A percentile compares a stretch with the other conserved stretches of the same genome.
These are phyloP conservation scores for Avahi laniger DNA, from an alignment of 2,797 vertebrate species.

Conservation along the genomic window DNA sequence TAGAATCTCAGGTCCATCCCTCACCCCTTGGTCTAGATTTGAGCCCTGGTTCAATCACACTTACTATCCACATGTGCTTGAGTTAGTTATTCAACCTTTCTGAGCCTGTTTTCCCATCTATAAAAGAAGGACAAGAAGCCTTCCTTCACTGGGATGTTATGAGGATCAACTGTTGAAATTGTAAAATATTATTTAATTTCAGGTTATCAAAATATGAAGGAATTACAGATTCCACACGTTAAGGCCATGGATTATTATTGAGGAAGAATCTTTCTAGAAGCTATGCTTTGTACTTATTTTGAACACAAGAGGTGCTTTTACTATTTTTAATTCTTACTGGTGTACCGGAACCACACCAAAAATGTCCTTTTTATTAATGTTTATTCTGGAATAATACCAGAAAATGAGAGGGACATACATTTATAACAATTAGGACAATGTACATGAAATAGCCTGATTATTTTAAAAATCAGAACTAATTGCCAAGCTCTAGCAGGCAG, in stretches of 20 bases:
- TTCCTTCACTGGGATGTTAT: background rate
- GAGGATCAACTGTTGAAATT: background rate
- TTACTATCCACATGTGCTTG: constrained; percentile 1
- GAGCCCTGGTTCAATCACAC: background rate
- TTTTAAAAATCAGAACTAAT: background rate
- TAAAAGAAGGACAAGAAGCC: background rate
- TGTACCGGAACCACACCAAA: background rate
- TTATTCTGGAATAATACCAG: constrained; percentile 3
- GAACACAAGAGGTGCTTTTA: constrained; percentile 13
- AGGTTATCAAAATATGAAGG: constrained; percentile 20
- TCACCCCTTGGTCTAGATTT: background rate
- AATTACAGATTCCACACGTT: constrained; percentile 1
- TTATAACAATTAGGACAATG: background rate
- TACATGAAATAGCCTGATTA: background rate
- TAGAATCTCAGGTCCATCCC: background rate
- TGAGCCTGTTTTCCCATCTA: background rate
- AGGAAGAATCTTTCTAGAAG: background rate
- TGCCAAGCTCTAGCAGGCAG: background rate
- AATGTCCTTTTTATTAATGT: constrained; percentile 18
- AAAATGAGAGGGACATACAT: background rate
- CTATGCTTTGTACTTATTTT: background rate
- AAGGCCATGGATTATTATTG: background rate
- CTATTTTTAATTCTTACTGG: constrained; percentile 30
- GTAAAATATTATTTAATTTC: constrained; percentile 25
- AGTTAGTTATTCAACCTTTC: background rate